Base-by-base conservation (phyloP, 2,113 vertebrate genomes). In the Ameiurus melas region DNA sequence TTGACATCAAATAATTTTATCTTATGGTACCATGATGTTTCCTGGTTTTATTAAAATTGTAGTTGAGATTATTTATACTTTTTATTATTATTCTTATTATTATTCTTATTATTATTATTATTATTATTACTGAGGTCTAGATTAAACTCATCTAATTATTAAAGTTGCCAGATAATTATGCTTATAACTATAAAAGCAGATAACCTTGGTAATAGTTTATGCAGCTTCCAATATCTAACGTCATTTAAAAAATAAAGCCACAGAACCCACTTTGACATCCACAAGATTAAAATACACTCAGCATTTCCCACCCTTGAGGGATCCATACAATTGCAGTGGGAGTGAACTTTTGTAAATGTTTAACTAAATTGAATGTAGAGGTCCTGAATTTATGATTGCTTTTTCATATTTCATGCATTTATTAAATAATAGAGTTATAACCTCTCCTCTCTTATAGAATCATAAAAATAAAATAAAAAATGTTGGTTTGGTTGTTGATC, bases 401-500 rank as follows among this genome's bases (percentile, higher is more conserved):
- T 47, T 47, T 47, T 58, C 53, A 58, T 58, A 79, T 47, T 43
- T 57, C n/a, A 53, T 3, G 47, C 3, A n/a, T 79, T 77, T 57
- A 30, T 85, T 30, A 81, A 84, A 87, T 16, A 86, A 33, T 60
- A 51, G 30, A 51, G 30, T 13, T 39, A 58, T 73, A 78, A 58
- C 57, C 30, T 85, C 30, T 86, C 66, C 84, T 55, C 62, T 64
- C 19, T 78, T 68, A 85, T 62, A 27, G 36, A 62, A 62, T 62
- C 66, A 19, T 75, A 84, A 36, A 51, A 53, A 73, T 86, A 36
- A 51, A 53, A 64, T 55, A 53, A 73, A 62, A 82, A 73, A 85
- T 62, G 71, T 64, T 85, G 83, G 60, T 77, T 89, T 86, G 83
- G 89, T 91, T 91, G 86, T 89, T 91, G 87, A 66, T 88, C 70